These are phyloP conservation scores for Sebastiscus tertius DNA, from an alignment of 2,797 vertebrate species.

Conservation along the genomic window DNA sequence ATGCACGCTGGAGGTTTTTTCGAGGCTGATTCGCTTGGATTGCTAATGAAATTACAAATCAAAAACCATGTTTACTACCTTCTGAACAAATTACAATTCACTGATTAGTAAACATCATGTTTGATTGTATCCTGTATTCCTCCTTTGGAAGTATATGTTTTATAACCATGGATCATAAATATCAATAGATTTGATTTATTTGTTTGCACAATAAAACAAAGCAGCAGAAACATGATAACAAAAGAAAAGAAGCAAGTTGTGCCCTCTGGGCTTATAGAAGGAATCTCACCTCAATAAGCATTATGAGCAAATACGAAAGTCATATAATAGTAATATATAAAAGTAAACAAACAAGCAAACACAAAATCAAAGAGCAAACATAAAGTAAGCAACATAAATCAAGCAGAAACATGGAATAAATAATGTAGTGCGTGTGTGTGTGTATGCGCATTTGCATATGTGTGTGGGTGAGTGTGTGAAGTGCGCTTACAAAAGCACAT, in stretches of 20 bases:
- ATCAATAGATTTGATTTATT: background rate
- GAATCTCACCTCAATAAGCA: too few species aligned
- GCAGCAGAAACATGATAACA: background rate
- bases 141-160: background rate
- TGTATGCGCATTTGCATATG: too few species aligned
- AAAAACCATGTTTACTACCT: background rate
- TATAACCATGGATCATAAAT: background rate
- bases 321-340: background rate
- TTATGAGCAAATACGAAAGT: background rate
- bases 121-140: background rate
- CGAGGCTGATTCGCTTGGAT: background rate
- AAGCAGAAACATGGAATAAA: too few species aligned
- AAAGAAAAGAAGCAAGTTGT: background rate
- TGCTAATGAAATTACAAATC: conserved; percentile 16
- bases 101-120: conserved; percentile 11
- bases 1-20: conserved; percentile 6
- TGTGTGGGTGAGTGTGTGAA: too few species aligned
- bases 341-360: too few species aligned
- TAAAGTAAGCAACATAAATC: too few species aligned
- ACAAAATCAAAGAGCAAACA: too few species aligned
- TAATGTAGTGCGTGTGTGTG: too few species aligned
- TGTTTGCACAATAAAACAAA: background rate
- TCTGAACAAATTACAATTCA: conserved; percentile 1
- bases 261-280: too few species aligned
- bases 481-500: too few species aligned